phyloP scores from a whole-genome alignment of 2,797 vertebrate species.

The Falco berigora region DNA sequence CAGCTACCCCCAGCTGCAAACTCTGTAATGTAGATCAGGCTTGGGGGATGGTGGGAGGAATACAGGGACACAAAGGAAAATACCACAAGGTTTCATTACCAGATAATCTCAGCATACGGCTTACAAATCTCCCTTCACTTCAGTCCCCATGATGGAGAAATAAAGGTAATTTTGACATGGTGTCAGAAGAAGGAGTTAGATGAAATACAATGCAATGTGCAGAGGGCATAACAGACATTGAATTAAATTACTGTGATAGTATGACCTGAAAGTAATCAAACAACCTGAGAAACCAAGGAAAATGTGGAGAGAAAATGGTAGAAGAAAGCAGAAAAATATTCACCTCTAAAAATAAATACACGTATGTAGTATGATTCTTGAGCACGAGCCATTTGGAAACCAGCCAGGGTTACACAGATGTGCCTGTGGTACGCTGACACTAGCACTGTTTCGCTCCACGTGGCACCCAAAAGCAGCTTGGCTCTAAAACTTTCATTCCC shows the following conservation, averaged over 20 bases:
- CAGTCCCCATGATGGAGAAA: not conserved
- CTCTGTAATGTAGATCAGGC: not conserved
- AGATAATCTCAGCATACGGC: not conserved
- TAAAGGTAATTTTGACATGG: not conserved
- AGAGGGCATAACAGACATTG: not conserved
- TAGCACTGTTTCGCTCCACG: not conserved
- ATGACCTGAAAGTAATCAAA: not conserved
- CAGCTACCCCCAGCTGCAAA: not conserved
- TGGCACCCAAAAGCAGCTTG: not conserved
- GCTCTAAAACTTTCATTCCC: not conserved
- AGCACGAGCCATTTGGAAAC: not conserved
- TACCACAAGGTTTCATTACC: not conserved
- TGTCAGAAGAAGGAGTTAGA: not conserved
- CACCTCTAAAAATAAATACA: not conserved
- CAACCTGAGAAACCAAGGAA: not conserved
- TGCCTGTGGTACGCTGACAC: not conserved
- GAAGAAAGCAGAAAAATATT: not conserved
- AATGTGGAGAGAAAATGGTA: not conserved
- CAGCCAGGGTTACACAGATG: not conserved
- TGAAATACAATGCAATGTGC: not conserved
- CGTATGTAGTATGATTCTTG: not conserved
- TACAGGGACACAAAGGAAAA: not conserved
- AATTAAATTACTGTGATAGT: not conserved
- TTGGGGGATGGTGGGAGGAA: not conserved
- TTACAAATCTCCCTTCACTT: not conserved